Conservation (phyloP, 2,797 vertebrate species). For the Labroides dimidiatus region DNA sequence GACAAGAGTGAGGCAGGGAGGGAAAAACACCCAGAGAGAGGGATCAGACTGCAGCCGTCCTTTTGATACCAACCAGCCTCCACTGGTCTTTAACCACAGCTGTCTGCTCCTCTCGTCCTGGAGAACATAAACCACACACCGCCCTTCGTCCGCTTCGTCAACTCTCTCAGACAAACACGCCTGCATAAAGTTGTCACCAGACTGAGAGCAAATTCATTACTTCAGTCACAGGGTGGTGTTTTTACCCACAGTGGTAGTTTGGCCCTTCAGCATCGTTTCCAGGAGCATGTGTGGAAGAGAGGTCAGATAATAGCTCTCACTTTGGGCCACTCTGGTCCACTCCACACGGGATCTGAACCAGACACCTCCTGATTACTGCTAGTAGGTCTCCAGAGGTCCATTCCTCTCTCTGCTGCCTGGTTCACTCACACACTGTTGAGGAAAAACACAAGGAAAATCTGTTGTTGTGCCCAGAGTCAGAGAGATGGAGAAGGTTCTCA, state of each 20-base stretch:
- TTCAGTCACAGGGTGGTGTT: slow-evolving; percentile 41
- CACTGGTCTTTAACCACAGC: slow-evolving; percentile 40
- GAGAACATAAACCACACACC: slow-evolving; percentile 37
- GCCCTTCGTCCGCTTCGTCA: slow-evolving; percentile 26
- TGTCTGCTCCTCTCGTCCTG: slow-evolving; percentile 30
- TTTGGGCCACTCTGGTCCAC: slow-evolving; percentile 43
- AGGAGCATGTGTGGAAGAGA: slow-evolving; percentile 35
- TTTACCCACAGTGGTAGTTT: slow-evolving; percentile 42
- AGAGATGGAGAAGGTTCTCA: slow-evolving; percentile 15
- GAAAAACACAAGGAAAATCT: slow-evolving; percentile 37
- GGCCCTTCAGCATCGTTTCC: slow-evolving; percentile 42
- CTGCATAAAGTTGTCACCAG: slow-evolving; percentile 34
- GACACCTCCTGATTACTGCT: slow-evolving; percentile 65
- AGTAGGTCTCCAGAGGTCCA: slow-evolving; percentile 50
- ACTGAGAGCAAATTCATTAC: slow-evolving; percentile 41
- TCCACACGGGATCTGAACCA: slow-evolving; percentile 63
- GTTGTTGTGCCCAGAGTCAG: slow-evolving; percentile 44
- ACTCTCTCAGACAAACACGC: slow-evolving; percentile 39
- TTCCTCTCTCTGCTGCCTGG: slow-evolving; percentile 55
- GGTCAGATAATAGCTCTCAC: slow-evolving; percentile 56
- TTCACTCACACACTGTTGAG: slow-evolving; percentile 49
- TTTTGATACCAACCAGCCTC: slow-evolving; percentile 33
- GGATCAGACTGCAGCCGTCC: slow-evolving; percentile 17
- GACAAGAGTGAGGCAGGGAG: slow-evolving; percentile 10
- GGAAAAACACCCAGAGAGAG: slow-evolving; percentile 19